phyloP scores from a whole-genome alignment of 2,888 invertebrate species.

The Muschampia plurimacula region DNA sequence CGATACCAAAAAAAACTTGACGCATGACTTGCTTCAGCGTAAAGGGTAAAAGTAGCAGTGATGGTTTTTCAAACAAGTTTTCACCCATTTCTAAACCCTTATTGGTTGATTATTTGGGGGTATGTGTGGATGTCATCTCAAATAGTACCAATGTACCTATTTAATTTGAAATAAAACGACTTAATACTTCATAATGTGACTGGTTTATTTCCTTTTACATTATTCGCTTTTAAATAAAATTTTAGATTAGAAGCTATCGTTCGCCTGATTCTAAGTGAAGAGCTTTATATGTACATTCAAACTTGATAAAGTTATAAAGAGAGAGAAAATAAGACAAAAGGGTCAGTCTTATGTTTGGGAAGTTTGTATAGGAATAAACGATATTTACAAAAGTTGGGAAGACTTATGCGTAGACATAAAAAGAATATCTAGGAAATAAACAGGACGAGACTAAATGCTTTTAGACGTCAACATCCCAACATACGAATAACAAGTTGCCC shows the following conservation, averaged over 20 bases:
- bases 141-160: no score
- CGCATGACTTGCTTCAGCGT: no score
- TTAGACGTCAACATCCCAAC: slow-evolving; percentile 66
- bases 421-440: slow-evolving; percentile 70
- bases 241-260: slow-evolving; percentile 71
- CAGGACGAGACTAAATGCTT: slow-evolving; percentile 58
- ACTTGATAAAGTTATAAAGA: slow-evolving; percentile 67
- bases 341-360: slow-evolving; percentile 86
- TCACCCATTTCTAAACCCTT: no score
- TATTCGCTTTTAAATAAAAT: slow-evolving; percentile 75
- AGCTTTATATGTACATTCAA: slow-evolving; percentile 71
- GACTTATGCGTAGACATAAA: slow-evolving; percentile 76
- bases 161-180: slow-evolving; percentile 49
- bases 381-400: slow-evolving; percentile 85
- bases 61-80: no score
- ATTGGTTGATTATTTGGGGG: no score
- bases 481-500: slow-evolving; percentile 70
- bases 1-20: no score
- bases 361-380: slow-evolving; percentile 81
- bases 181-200: slow-evolving; percentile 57
- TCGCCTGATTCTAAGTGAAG: slow-evolving; percentile 69
- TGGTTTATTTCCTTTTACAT: slow-evolving; percentile 75
- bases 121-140: no score
- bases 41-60: no score
- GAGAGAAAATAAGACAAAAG: slow-evolving; percentile 83